Evolutionary conservation across 2,113 vertebrate species (phyloP).

Genomic region (Grammomys surdaster): DNA sequence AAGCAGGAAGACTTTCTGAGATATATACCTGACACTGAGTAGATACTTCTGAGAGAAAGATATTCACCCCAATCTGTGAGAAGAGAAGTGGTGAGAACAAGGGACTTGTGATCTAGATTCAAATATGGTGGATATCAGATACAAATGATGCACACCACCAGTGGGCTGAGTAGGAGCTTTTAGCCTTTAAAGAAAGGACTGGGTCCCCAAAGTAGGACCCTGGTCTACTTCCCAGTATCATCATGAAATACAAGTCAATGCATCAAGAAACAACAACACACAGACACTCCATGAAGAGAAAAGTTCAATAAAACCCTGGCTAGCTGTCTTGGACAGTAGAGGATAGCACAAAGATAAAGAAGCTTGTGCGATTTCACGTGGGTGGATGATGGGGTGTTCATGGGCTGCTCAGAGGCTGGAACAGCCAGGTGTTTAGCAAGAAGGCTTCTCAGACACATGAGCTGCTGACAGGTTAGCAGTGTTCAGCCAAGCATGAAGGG

Average conservation of each 20-base stretch:
- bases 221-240: no score
- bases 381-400: fast-evolving
- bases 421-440: neutral
- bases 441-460: neutral
- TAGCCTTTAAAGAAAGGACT: neutral
- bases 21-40: neutral
- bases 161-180: no score
- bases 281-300: neutral
- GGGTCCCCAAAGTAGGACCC: neutral
- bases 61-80: neutral
- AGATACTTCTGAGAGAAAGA: neutral
- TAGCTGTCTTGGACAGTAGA: no score
- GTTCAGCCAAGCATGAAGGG: neutral
- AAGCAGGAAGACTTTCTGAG: neutral
- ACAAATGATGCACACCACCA: no score
- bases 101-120: neutral
- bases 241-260: neutral
- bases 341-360: neutral
- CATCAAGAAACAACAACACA: neutral
- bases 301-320: neutral
- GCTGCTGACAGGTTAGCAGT: neutral
- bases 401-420: neutral
- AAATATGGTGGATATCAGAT: no score
- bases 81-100: neutral
- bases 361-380: neutral